Conservation (phyloP, 2,113 vertebrate species). For the Thunnus maccoyii region DNA sequence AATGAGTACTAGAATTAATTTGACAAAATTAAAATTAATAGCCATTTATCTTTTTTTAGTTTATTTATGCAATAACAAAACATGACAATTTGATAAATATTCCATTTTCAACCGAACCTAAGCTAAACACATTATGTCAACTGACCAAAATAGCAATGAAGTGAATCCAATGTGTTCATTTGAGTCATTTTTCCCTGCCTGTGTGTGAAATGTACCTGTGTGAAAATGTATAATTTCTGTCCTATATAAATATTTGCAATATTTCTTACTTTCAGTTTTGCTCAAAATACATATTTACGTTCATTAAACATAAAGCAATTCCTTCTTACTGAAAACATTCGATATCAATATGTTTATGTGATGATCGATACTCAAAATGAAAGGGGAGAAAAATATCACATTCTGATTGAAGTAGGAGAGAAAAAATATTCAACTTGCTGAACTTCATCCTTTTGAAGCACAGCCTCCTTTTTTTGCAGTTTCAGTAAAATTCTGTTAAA, state of each 20-base stretch:
- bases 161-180: neutral
- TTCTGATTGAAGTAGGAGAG: neutral
- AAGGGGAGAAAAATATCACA: neutral
- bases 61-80: no score
- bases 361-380: conserved; percentile 14
- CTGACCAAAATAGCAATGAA: neutral
- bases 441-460: conserved; percentile 6
- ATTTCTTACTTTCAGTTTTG: neutral
- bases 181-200: neutral
- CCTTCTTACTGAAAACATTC: neutral
- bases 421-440: neutral
- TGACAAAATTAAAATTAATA: no score
- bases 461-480: neutral
- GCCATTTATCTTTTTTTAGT: no score
- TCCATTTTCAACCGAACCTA: neutral
- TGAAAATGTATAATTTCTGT: neutral
- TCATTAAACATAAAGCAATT: neutral
- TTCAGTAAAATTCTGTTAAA: neutral
- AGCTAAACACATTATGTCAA: neutral
- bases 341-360: neutral
- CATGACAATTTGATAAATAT: neutral
- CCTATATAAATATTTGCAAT: neutral
- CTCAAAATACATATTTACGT: neutral
- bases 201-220: neutral
- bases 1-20: no score